Conservation (phyloP, 1,140 invertebrate genomes). For the Drosophila pachea region DNA sequence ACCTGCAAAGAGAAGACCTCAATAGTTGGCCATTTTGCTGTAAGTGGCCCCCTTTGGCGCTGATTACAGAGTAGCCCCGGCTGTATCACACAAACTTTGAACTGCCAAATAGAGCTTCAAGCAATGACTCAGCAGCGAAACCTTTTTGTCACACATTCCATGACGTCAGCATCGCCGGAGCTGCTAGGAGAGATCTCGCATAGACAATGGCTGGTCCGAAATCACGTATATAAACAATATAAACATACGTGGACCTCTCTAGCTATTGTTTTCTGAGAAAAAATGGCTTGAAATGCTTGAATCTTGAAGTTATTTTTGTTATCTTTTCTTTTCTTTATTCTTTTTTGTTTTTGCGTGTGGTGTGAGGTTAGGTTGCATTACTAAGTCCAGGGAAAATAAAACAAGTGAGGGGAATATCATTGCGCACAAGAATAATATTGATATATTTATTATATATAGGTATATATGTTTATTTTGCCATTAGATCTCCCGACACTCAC, state of each 20-base stretch:
- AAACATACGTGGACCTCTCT: slow-evolving; percentile 1
- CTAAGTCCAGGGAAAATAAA: background rate
- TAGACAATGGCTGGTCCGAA: slow-evolving; percentile 13
- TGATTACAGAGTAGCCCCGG: background rate
- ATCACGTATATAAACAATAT: slow-evolving; percentile 8
- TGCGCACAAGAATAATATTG: slow-evolving; percentile 32
- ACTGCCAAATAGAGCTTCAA: background rate
- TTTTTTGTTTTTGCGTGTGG: too few relatives aligned
- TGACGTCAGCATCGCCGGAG: slow-evolving; percentile 29
- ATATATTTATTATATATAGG: slow-evolving; percentile 39
- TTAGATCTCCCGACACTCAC: slow-evolving; percentile 16
- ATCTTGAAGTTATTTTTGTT: too few relatives aligned
- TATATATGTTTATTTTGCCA: slow-evolving; percentile 33
- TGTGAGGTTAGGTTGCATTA: too few relatives aligned
- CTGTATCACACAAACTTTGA: background rate
- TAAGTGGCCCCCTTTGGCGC: background rate
- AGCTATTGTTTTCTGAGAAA: background rate
- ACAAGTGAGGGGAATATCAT: slow-evolving; percentile 7
- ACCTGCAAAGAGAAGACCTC: background rate
- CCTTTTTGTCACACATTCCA: slow-evolving; percentile 26
- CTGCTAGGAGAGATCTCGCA: slow-evolving; percentile 15
- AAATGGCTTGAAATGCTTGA: too few relatives aligned
- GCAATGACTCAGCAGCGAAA: slow-evolving; percentile 26
- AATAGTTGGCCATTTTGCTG: background rate
- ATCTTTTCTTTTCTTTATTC: too few relatives aligned